These are phyloP conservation scores for Megamerina dolium DNA, from an alignment of 2,888 invertebrate genomes.

Conservation along the genomic window DNA sequence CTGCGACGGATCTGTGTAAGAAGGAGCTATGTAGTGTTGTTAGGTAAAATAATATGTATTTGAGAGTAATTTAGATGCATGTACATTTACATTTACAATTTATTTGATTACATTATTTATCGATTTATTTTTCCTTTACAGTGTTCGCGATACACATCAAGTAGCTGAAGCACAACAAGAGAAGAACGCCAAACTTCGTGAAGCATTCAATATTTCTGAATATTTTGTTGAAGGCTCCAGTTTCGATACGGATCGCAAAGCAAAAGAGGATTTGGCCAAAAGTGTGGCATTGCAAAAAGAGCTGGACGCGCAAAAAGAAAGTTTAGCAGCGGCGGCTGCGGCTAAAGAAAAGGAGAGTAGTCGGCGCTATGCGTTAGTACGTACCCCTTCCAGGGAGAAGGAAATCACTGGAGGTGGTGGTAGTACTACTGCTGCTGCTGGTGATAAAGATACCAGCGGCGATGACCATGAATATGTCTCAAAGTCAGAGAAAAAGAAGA, in stretches of 20 bases:
- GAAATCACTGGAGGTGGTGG: conserved; percentile 48
- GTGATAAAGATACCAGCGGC: conserved; percentile 18
- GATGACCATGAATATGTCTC: conserved; percentile 39
- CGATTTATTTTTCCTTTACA: conserved; percentile 44
- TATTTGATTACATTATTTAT: too few relatives aligned
- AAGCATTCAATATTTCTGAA: conserved; percentile 91
- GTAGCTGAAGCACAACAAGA: conserved; percentile 93
- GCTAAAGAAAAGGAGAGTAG: conserved; percentile 38
- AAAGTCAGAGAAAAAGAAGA: conserved; percentile 58
- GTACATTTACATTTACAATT: too few relatives aligned
- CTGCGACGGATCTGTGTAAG: conserved; percentile 21
- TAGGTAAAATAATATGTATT: conserved; percentile 32
- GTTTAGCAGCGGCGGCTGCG: conserved; percentile 33
- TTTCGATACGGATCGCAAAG: conserved; percentile 71
- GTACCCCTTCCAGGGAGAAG: conserved; percentile 66
- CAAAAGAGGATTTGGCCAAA: conserved; percentile 51
- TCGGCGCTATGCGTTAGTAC: conserved; percentile 65
- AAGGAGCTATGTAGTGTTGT: conserved; percentile 34
- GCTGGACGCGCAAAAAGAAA: conserved; percentile 50
- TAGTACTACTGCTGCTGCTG: conserved; percentile 47
- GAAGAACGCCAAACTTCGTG: conserved; percentile 86
- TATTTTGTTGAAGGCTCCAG: conserved; percentile 92
- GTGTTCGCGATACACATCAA: conserved; percentile 93
- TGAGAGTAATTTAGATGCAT: not conserved
- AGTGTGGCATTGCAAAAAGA: conserved; percentile 49